These are phyloP conservation scores for Tachyglossus aculeatus DNA, from an alignment of 2,797 vertebrate genomes.

Conservation along the genomic window DNA sequence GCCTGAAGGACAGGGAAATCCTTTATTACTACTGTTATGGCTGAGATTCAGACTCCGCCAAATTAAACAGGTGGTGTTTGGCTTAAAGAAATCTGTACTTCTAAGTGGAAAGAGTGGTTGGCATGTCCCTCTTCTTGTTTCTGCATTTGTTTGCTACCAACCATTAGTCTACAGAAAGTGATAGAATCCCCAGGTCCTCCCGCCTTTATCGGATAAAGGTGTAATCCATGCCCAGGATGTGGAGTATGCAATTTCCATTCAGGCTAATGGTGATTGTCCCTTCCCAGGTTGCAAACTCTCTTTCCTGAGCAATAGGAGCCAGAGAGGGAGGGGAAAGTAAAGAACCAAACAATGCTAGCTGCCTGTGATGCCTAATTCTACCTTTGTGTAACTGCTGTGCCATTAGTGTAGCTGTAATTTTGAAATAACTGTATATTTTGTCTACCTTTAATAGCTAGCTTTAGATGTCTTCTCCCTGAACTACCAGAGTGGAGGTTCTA, in stretches of 20 bases:
- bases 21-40: neutral
- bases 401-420: conserved; percentile 11
- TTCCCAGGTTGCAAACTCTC: no score
- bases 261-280: neutral
- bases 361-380: neutral
- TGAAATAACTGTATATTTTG: neutral
- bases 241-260: neutral
- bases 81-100: neutral
- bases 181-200: neutral
- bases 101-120: conserved; percentile 19
- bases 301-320: neutral
- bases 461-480: conserved; percentile 2
- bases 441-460: conserved; percentile 19
- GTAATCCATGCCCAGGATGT: neutral
- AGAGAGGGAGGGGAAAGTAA: neutral
- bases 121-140: conserved; percentile 29
- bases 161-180: neutral
- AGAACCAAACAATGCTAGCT: neutral
- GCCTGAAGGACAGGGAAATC: neutral
- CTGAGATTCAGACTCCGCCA: neutral
- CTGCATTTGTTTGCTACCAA: conserved; percentile 41
- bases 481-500: conserved; percentile 7
- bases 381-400: conserved; percentile 13
- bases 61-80: neutral
- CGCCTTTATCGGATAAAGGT: neutral